Base-by-base conservation (phyloP, 2,888 invertebrate species). In the Nematopogon swammerdamellus region DNA sequence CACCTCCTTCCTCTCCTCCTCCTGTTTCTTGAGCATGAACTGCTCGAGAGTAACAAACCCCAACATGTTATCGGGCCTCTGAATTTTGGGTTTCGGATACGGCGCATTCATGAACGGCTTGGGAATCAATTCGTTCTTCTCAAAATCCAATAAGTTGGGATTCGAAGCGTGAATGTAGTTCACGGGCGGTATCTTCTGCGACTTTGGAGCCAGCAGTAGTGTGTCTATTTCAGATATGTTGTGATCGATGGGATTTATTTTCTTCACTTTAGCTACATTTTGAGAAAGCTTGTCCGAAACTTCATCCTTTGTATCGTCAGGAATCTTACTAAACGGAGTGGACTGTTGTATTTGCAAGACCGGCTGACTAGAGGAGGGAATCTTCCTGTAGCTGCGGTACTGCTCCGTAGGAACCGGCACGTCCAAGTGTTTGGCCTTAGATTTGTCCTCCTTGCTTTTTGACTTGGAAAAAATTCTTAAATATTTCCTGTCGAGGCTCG, bases 351-450 rank as follows among this genome's bases (percentile, higher is more conserved):
- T 36, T 14, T 2, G 57, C 56, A 50, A 60, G 63, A 44, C 60
- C 60, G 51, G 65, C 67, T 10, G 67, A 64, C 2, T 67, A 16
- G 20, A 14, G 42, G 18, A 4, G 29, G 83, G 79, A 52, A 82
- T 85, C 62, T 87, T 85, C 58, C 89, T 73, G 62, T 88, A 88
- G 60, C 88, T 90, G 56, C 89, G 82, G 70, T 88, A 90, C 63
- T 90, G 89, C 47, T 89, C 88, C 1, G 91, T 90, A 25, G 90
- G 89, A 45, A 89, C 88, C 0, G 91, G 89, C 50, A 86, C 83
- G 61, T 82, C 73, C 57, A 30, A 48, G 46, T 51, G 51, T 50
- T 56, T 56, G 10, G 51, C 47, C 30, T 70, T 72, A 8, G 36
- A 36, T 52, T 68, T 81, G 25, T 80, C 79, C 57, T 85, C 85